Evolutionary conservation across 64 coral and sea anemone genomes (phyloP), one percentile per base, ranked within the genome.

Genomic region (Dendronephthya gigantea): DNA sequence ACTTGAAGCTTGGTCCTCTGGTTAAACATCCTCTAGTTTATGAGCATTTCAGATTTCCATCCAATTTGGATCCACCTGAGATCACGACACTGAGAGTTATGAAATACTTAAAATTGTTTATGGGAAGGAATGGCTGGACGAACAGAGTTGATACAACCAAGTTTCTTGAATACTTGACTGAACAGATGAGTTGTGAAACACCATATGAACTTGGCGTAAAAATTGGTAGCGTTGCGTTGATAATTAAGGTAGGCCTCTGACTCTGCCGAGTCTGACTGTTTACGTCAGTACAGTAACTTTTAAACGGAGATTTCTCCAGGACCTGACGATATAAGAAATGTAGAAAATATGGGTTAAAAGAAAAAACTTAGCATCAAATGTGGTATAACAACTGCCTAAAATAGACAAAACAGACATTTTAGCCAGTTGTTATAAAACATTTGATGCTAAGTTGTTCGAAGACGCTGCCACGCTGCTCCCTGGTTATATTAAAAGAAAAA

Each of bases 211-310:
- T 96, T 55, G 93, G 93, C 16, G 83, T 96, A 1, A 86, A 88
- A 23, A 90, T 96, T 65, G 90, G 92, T 45, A 96, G 93, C 27
- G 38, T 96, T 83, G 93, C 88, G 11, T 69, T 96, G 41, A 90
- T 88, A 30, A 86, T 96, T 84, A 88, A 88, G 83, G 82, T 83
- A 83, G 66, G 72, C 68, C 15, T 3, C 15, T n/a, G n/a, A n/a
- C n/a, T n/a, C n/a, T n/a, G n/a, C n/a, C n/a, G n/a, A n/a, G n/a
- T n/a, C n/a, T n/a, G n/a, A n/a, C n/a, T n/a, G n/a, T n/a, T n/a
- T n/a, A n/a, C n/a, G n/a, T n/a, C n/a, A n/a, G n/a, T n/a, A n/a
- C n/a, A n/a, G n/a, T n/a, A n/a, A n/a, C n/a, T n/a, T n/a, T n/a
- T n/a, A n/a, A n/a, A n/a, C n/a, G n/a, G n/a, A n/a, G n/a, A n/a